Base-by-base conservation (phyloP, 2,888 invertebrate species). In the Azorinus chamasolen region DNA sequence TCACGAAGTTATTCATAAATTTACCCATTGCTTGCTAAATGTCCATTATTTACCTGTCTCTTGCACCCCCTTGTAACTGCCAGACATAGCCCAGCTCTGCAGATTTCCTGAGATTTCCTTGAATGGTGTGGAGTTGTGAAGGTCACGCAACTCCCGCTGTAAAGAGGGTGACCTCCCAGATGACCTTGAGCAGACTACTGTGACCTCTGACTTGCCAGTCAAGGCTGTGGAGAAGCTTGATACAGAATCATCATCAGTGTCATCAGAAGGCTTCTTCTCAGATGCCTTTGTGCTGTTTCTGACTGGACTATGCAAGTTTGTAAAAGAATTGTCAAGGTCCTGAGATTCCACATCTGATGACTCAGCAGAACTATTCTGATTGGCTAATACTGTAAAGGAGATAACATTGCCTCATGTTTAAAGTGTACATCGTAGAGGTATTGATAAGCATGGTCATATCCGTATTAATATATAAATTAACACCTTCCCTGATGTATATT, bases 141-240 rank as follows among this genome's bases (percentile, higher is more conserved):
- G 50, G 24, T 50, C 20, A 22, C 50, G 18, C 50, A 50, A 20
- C 50, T 50, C 50, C 22, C 20, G 18, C 22, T n/a, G 18, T 50
- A 50, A 24, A 2, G 50, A 50, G 18, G 50, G 20, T 50, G 50
- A 50, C 50, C 50, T 50, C 20, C 3, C 2, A 2, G 50, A 50
- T 20, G 50, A 50, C 50, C 22, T n/a, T 50, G 50, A 18, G 12
- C 50, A 6, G 32, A 32, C 22, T 12, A 20, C 12, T 22, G 22
- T 50, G 50, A 50, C 22, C 50, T 50, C 12, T 50, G 50, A 50
- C 50, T 32, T 32, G 32, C 54, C 54, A n/a, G 25, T 54, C 27
- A 24, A n/a, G 8, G 55, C 55, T 16, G 55, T 55, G 12, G 55
- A 32, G 20, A 39, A 55, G 20, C 55, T 55, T 32, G 55, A 55